phyloP scores from a whole-genome alignment of 2,888 invertebrate genomes.

The Cyclophora albipunctata region DNA sequence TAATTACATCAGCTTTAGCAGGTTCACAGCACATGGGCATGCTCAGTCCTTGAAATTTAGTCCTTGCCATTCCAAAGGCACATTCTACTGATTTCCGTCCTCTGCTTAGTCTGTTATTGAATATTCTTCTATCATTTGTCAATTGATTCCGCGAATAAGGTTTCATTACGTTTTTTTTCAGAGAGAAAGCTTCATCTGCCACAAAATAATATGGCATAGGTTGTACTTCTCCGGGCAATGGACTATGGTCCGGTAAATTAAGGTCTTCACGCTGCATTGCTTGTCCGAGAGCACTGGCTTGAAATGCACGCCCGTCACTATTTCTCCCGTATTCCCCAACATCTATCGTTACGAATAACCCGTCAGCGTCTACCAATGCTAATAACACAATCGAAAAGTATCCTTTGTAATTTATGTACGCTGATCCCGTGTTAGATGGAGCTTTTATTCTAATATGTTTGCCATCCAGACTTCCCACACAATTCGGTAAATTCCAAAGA shows the following conservation, averaged over 20 bases:
- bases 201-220: conserved; percentile 15
- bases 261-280: conserved; percentile 2
- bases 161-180: conserved; percentile 11
- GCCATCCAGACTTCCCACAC: conserved; percentile 10
- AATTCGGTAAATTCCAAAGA: conserved; percentile 6
- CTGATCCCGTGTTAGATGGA: conserved; percentile 15
- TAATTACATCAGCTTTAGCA: not conserved
- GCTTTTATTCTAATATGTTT: conserved; percentile 8
- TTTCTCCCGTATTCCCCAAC: conserved; percentile 10
- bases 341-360: conserved; percentile 9
- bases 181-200: conserved; percentile 12
- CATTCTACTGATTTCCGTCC: conserved; percentile 8
- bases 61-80: conserved; percentile 3
- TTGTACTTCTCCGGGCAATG: conserved; percentile 8
- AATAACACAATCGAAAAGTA: conserved; percentile 15
- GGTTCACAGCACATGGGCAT: not conserved
- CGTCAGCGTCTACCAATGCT: conserved; percentile 13
- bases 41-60: conserved; percentile 2
- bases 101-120: conserved; percentile 9
- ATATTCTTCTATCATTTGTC: conserved; percentile 4
- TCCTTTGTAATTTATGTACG: conserved; percentile 15
- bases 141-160: conserved; percentile 4
- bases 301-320: conserved; percentile 12
- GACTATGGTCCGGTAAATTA: conserved; percentile 7
- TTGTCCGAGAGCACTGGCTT: conserved; percentile 4